Evolutionary conservation across 2,113 vertebrate genomes (phyloP), one percentile per base, ranked within the genome.

Genomic region (Mesoclemmys tuberculata): DNA sequence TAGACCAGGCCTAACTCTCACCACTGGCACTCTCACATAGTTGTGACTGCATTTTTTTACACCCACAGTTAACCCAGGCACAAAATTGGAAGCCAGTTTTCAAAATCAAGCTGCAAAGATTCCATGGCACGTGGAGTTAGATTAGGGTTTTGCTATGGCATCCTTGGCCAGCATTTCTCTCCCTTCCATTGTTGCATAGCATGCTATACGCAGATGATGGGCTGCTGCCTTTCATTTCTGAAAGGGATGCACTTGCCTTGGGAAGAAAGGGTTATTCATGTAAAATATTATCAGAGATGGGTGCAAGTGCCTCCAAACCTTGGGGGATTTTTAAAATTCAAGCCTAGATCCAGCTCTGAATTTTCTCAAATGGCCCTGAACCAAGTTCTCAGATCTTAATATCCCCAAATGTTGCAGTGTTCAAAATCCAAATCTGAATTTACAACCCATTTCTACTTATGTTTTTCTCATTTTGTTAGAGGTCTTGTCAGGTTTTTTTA

Each of bases 381-480:
- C 6, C 71, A 68, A 24, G 24, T 58, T 85, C 24, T 22, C 77
- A 84, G 55, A 19, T 44, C 85, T 44, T 26, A 84, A 22, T n/a
- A 64, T 12, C 27, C 41, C 29, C 46, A 1, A 0, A 0, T 2
- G 10, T 2, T 77, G 19, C 38, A 68, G 86, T 1, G 71, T 46
- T 27, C 55, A 84, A 75, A 89, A 95, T 27, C n/a, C 13, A 14
- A 2, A 38, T 87, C 55, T 48, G 16, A 44, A n/a, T 74, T 71
- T 12, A 5, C 79, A 90, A 27, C 41, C 85, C 77, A 71, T 85
- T 83, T 51, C 44, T 3, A 3, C 54, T 90, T 48, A 24, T 90
- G 48, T 68, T 95, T 91, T 86, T 84, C 78, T 81, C 48, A 44
- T 81, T 93, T 95, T 96, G 92, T 92, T 96, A 88, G 86, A 95